Evolutionary conservation across 2,113 vertebrate species (phyloP), one percentile per base, ranked within the genome.

Genomic region (Apus apus): DNA sequence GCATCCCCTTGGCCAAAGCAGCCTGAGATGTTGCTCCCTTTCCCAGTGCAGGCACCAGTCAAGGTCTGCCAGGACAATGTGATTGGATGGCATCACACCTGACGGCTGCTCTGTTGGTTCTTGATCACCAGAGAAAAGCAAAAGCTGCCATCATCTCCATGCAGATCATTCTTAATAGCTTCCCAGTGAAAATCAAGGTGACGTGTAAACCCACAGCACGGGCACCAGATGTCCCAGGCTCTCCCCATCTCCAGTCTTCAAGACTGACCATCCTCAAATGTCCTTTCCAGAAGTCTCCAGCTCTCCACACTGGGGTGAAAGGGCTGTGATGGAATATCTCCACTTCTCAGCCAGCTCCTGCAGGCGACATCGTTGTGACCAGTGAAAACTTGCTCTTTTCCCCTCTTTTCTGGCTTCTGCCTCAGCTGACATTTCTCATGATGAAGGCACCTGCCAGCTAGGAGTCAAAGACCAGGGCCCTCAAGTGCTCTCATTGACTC

Each of bases 301-400:
- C 21, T 45, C 30, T 29, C 48, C 23, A 15, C 0, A 0, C n/a
- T 20, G 25, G 19, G 25, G 11, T 50, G 72, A 76, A 83, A 40
- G 18, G 65, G 25, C 53, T 60, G 8, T n/a, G 29, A 65, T 56
- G 48, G 58, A 75, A 58, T 6, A 73, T 14, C 54, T 38, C 23
- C 6, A 5, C 19, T 75, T 22, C 34, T 70, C 9, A 0, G 0
- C 17, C 73, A 82, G 40, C 30, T 70, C 64, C 56, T 11, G 19
- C 15, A 43, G 54, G 19, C 2, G 1, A 10, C 10, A 1, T 21
- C 5, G 0, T 34, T 0, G 0, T 46, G 54, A 19, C 32, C 25
- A 16, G 20, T 38, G 64, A 71, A 32, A 77, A 18, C 5, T 38
- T 12, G 1, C 38, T 66, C 43, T 58, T 38, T 46, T 70, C 56